phyloP scores from a whole-genome alignment of 2,797 vertebrate species.

The Meda fulgida region DNA sequence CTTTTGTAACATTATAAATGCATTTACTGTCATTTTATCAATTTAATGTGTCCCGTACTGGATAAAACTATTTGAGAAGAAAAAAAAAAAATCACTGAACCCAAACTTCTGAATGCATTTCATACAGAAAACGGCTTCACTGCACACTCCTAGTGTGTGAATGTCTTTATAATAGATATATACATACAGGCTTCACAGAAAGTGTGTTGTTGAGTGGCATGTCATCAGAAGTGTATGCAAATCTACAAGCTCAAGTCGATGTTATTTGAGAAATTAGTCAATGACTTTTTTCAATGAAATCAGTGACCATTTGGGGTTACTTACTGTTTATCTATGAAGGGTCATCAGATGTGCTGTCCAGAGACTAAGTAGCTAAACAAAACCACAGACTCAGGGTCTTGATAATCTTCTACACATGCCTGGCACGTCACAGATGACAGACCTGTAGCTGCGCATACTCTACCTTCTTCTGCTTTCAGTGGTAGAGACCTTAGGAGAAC shows the following conservation, averaged over 20 bases:
- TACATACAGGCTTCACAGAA: constrained; percentile 6
- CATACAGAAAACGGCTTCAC: not conserved
- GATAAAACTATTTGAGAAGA: not conserved
- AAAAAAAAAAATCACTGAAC: not conserved
- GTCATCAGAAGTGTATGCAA: not conserved
- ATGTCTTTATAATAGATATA: not conserved
- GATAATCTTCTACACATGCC: constrained; percentile 31
- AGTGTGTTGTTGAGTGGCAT: not conserved
- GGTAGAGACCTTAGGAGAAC: constrained; percentile 52
- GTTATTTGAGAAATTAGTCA: constrained; percentile 25
- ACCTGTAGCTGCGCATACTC: constrained; percentile 55
- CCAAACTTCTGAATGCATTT: not conserved
- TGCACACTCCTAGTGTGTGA: not conserved
- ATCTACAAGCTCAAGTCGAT: constrained; percentile 1
- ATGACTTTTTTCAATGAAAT: not conserved
- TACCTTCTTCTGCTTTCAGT: constrained; percentile 61
- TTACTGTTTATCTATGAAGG: constrained; percentile 61
- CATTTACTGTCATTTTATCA: not conserved
- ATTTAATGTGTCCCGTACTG: not conserved
- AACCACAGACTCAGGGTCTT: constrained; percentile 9
- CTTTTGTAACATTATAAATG: not conserved
- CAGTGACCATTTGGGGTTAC: constrained; percentile 49
- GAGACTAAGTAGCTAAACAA: constrained; percentile 38
- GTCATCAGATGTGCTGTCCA: constrained; percentile 45
- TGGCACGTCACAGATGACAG: constrained; percentile 11